Conservation (phyloP, 2,888 invertebrate genomes). For the Archips crataeganus region DNA sequence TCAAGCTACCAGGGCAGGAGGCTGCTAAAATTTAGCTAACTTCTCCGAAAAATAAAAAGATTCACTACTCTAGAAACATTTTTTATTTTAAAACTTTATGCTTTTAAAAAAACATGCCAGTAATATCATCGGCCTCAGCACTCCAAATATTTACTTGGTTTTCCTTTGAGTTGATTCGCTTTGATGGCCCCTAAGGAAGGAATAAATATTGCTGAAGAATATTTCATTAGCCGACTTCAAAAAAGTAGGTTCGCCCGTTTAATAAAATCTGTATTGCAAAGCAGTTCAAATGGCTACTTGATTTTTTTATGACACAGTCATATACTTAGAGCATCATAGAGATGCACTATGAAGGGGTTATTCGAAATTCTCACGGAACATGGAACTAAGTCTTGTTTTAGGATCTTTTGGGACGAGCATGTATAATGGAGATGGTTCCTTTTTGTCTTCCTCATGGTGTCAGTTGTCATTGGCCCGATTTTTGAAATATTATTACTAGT, state of each 20-base stretch:
- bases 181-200: slow-evolving; percentile 24
- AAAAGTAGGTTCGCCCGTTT: neutral
- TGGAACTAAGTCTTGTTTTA: too few relatives aligned
- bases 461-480: too few relatives aligned
- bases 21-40: neutral
- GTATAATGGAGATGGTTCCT: too few relatives aligned
- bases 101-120: slow-evolving; percentile 23
- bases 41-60: neutral
- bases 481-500: too few relatives aligned
- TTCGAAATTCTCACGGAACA: too few relatives aligned
- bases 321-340: too few relatives aligned
- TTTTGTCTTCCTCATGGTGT: too few relatives aligned
- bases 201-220: slow-evolving; percentile 18
- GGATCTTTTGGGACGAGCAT: too few relatives aligned
- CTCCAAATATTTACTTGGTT: slow-evolving; percentile 41
- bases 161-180: slow-evolving; percentile 40
- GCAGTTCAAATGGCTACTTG: neutral
- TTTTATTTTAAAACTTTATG: slow-evolving; percentile 7
- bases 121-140: slow-evolving; percentile 34
- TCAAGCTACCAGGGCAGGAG: too few relatives aligned
- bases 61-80: neutral
- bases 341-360: too few relatives aligned
- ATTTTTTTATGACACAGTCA: neutral
- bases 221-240: slow-evolving; percentile 3
- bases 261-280: neutral